These are phyloP conservation scores for Euborellia annulipes DNA, from an alignment of 1,140 invertebrate species.

Conservation along the genomic window DNA sequence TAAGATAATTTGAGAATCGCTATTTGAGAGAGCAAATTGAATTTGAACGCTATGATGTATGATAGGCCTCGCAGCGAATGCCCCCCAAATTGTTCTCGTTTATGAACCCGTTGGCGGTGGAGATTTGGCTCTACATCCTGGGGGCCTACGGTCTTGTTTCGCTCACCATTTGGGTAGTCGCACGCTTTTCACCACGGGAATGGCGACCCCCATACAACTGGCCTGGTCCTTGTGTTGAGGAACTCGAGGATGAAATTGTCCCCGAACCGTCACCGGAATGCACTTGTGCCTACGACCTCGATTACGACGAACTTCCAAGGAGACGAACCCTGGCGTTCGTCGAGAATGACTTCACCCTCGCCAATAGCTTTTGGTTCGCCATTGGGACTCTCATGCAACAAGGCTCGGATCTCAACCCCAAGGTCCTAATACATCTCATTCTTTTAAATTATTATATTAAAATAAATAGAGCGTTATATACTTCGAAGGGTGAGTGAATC, in stretches of 20 bases:
- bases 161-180: constrained; percentile 53
- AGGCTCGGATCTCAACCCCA: constrained; percentile 74
- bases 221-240: constrained; percentile 40
- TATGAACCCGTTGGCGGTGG: constrained; percentile 48
- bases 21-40: too few relatives aligned
- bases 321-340: constrained; percentile 21
- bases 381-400: constrained; percentile 91
- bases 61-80: constrained; percentile 37
- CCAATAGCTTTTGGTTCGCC: constrained; percentile 81
- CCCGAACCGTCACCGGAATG: constrained; percentile 27
- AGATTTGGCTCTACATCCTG: constrained; percentile 51
- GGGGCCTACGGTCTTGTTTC: constrained; percentile 48
- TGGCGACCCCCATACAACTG: constrained; percentile 38
- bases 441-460: too few relatives aligned
- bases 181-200: constrained; percentile 50
- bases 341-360: constrained; percentile 63
- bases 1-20: too few relatives aligned
- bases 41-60: too few relatives aligned
- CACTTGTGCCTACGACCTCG: background rate
- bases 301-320: background rate
- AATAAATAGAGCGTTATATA: too few relatives aligned
- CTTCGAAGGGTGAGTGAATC: too few relatives aligned
- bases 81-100: constrained; percentile 50
- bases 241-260: constrained; percentile 29
- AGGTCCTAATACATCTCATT: too few relatives aligned